phyloP scores from a whole-genome alignment of 1,140 invertebrate genomes.

The Drosophila leontia region DNA sequence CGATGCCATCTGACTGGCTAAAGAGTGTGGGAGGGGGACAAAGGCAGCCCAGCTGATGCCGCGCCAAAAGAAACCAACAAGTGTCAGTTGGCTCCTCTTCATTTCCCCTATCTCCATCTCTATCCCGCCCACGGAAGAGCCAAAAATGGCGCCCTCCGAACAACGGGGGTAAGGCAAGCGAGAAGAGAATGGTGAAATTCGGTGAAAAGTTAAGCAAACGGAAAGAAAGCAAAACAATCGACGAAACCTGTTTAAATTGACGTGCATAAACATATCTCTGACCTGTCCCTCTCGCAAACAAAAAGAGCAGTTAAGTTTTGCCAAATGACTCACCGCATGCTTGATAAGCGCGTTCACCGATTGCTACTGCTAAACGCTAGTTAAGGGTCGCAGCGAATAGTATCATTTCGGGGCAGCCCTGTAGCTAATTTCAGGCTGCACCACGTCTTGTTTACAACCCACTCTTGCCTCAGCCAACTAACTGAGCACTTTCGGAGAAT shows the following conservation, averaged over 20 bases:
- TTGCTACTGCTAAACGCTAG: conserved; percentile 37
- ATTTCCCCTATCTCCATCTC: conserved; percentile 16
- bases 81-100: conserved; percentile 29
- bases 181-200: conserved; percentile 74
- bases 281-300: conserved; percentile 30
- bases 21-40: not conserved
- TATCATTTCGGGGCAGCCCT: conserved; percentile 10
- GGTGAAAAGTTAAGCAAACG: conserved; percentile 26
- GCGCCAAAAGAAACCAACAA: conserved; percentile 38
- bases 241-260: conserved; percentile 20
- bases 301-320: conserved; percentile 49
- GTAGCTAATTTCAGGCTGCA: not conserved
- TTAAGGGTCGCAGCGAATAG: not conserved
- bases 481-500: conserved; percentile 2
- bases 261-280: conserved; percentile 40
- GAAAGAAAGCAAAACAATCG: conserved; percentile 18
- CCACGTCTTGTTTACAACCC: not conserved
- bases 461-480: conserved; percentile 2
- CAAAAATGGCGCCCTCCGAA: conserved; percentile 34
- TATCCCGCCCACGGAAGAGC: not conserved
- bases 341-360: conserved; percentile 63
- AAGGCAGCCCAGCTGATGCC: conserved; percentile 28
- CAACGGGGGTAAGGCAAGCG: conserved; percentile 32
- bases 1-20: not conserved
- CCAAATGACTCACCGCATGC: conserved; percentile 67